Percentiles rank a stretch among this genome's conserved stretches.
These are phyloP conservation scores for Oreochromis aureus DNA, from an alignment of 2,113 vertebrate species.

Conservation along the genomic window DNA sequence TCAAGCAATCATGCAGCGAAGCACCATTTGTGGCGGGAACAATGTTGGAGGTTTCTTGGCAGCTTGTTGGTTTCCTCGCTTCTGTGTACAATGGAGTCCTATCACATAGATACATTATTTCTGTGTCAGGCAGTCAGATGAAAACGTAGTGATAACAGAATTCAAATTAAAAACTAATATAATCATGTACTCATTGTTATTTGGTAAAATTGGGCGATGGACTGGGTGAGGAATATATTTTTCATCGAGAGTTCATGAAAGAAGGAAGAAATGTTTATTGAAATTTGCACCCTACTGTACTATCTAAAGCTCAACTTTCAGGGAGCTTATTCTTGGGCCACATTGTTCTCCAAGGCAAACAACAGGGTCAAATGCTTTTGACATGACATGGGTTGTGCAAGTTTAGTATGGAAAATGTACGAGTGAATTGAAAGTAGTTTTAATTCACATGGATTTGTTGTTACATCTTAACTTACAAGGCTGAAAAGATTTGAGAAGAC, in stretches of 20 bases:
- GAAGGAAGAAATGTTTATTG: not conserved
- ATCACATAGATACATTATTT: not conserved
- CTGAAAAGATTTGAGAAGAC: not conserved
- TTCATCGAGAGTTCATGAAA: not conserved
- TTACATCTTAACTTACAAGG: not conserved
- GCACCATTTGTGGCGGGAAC: constrained; percentile 14
- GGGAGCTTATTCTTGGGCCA: not conserved
- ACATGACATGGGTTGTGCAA: not conserved
- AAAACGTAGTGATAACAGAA: not conserved
- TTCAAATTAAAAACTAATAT: constrained; percentile 1
- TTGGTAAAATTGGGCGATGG: not conserved
- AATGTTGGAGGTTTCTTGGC: constrained; percentile 15
- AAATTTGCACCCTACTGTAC: not conserved
- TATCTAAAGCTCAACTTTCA: not conserved
- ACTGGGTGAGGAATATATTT: not conserved
- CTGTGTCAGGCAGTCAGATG: not conserved
- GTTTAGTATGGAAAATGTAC: not conserved
- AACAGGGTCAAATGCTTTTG: not conserved
- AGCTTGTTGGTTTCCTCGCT: constrained; percentile 1
- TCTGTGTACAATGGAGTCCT: not conserved
- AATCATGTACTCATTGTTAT: not conserved
- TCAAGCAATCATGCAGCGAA: not conserved
- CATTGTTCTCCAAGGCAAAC: not conserved
- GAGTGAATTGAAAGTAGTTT: not conserved
- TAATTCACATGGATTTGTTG: constrained; percentile 7